Conservation (phyloP, 2,113 vertebrate genomes). For the Pavo muticus region DNA sequence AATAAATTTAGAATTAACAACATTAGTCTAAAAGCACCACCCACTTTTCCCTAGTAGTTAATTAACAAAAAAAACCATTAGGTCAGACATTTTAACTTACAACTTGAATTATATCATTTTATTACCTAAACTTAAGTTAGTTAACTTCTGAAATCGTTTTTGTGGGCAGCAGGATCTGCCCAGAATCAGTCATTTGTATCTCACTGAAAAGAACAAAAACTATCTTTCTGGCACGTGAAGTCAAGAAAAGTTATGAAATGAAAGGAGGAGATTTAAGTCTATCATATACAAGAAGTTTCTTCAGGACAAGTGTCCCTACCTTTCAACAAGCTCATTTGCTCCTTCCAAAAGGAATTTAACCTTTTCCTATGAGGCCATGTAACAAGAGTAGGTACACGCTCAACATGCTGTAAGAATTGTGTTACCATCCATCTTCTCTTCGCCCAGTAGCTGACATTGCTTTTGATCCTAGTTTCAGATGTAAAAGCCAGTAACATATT, state of each 20-base stretch:
- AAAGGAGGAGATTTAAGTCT: slow-evolving; percentile 68
- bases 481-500: slow-evolving; percentile 75
- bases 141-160: slow-evolving; percentile 24
- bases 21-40: slow-evolving; percentile 40
- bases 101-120: slow-evolving; percentile 32
- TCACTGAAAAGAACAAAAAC: slow-evolving; percentile 44
- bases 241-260: slow-evolving; percentile 52
- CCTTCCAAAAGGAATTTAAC: slow-evolving; percentile 74
- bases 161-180: neutral
- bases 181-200: slow-evolving; percentile 34
- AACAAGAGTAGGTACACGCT: slow-evolving; percentile 73
- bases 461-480: slow-evolving; percentile 74
- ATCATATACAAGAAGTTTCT: slow-evolving; percentile 60
- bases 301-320: slow-evolving; percentile 70
- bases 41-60: slow-evolving; percentile 47
- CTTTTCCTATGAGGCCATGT: slow-evolving; percentile 74
- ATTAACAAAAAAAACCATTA: neutral
- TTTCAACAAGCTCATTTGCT: slow-evolving; percentile 74
- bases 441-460: slow-evolving; percentile 72
- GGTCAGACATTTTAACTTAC: slow-evolving; percentile 33
- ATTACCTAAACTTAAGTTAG: slow-evolving; percentile 42
- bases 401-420: slow-evolving; percentile 76
- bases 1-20: slow-evolving; percentile 27
- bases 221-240: slow-evolving; percentile 53
- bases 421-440: slow-evolving; percentile 75